Evolutionary conservation across 2,113 vertebrate species (phyloP).

Genomic region (Actinemys pallida): DNA sequence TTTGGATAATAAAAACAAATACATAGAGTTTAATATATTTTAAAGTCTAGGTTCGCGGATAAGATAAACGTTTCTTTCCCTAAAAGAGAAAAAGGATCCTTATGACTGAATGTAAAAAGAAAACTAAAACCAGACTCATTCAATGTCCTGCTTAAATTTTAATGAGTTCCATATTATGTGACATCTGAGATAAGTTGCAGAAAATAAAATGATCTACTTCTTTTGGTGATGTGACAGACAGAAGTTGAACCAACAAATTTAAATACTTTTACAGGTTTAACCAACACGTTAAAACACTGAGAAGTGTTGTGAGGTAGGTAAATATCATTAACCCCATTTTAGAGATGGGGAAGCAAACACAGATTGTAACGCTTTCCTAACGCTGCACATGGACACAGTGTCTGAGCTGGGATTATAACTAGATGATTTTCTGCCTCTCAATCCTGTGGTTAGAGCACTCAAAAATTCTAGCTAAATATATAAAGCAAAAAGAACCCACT

Average conservation of each 20-base stretch:
- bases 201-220: background rate
- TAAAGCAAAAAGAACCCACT: background rate
- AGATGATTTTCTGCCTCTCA: conserved; percentile 3
- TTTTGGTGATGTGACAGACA: background rate
- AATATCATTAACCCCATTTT: background rate
- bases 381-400: background rate
- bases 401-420: background rate
- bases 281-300: background rate
- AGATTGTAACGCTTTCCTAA: background rate
- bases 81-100: background rate
- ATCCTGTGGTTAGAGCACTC: background rate
- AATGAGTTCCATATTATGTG: background rate
- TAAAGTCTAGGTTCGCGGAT: background rate
- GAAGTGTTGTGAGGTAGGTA: background rate
- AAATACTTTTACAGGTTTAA: background rate
- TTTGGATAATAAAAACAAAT: background rate
- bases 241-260: background rate
- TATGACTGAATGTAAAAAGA: background rate
- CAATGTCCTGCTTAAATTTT: background rate
- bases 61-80: background rate
- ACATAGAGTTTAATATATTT: background rate
- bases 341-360: background rate
- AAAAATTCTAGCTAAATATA: background rate
- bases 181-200: background rate
- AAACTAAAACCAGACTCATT: background rate